These are phyloP conservation scores for Oxycera nigricornis DNA, from an alignment of 2,888 invertebrate genomes.

Conservation along the genomic window DNA sequence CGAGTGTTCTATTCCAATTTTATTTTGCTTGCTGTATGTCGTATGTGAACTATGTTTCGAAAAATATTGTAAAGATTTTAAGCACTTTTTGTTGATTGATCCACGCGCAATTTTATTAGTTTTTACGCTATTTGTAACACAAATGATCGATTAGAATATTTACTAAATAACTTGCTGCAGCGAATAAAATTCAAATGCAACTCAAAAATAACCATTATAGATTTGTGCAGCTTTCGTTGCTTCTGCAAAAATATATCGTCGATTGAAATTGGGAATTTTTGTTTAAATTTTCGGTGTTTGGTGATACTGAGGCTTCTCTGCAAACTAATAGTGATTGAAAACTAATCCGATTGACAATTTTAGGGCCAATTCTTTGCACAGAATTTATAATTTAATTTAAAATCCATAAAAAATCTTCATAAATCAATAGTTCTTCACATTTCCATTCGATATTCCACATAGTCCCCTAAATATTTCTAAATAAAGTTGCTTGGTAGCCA, in stretches of 20 bases:
- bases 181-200: background rate
- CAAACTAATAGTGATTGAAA: too few species aligned
- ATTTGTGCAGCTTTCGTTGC: background rate
- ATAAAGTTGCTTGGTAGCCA: background rate
- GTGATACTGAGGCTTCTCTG: too few species aligned
- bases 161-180: background rate
- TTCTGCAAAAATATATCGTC: too few species aligned
- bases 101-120: constrained; percentile 1
- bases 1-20: too few species aligned
- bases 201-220: background rate
- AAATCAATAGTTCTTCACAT: too few species aligned
- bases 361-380: too few species aligned
- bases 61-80: background rate
- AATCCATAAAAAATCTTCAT: too few species aligned
- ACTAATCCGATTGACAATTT: too few species aligned
- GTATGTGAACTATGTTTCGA: background rate
- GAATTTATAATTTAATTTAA: too few species aligned
- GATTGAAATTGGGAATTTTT: too few species aligned
- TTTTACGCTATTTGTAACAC: constrained; percentile 20
- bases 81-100: background rate
- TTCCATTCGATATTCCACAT: background rate
- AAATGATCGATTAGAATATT: constrained; percentile 21
- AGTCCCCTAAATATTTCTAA: background rate
- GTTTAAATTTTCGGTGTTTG: too few species aligned
- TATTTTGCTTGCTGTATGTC: constrained; percentile 25